Evolutionary conservation across 37 sponge, comb jelly and placozoan genomes (phyloP).

Genomic region (Eunapius fragilis): DNA sequence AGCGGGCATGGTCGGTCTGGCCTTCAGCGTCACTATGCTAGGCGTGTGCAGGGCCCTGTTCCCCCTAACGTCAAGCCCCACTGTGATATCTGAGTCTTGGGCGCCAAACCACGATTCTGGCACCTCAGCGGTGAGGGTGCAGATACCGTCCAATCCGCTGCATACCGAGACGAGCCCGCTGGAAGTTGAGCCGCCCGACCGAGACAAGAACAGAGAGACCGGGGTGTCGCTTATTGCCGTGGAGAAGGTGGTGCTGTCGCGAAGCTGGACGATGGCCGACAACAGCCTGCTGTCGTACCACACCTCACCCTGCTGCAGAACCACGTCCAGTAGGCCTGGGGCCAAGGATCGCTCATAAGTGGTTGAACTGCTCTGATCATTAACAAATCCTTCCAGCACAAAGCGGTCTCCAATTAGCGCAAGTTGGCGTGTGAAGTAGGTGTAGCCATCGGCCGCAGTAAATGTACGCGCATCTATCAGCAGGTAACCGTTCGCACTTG

Average conservation of each 20-base stretch:
- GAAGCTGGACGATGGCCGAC: slow-evolving; percentile 24
- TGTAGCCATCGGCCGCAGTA: not conserved
- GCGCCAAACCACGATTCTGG: slow-evolving; percentile 64
- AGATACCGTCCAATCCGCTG: slow-evolving; percentile 29
- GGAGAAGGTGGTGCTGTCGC: slow-evolving; percentile 15
- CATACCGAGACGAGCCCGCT: not conserved
- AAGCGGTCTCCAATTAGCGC: not conserved
- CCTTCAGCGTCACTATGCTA: slow-evolving; percentile 17
- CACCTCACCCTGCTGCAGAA: slow-evolving; percentile 13
- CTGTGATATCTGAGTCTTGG: slow-evolving; percentile 16
- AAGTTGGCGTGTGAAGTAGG: not conserved
- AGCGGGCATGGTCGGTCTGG: not conserved
- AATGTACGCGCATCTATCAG: not conserved
- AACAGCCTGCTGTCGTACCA: slow-evolving; percentile 32
- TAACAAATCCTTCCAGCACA: slow-evolving; percentile 9
- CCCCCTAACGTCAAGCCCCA: not conserved
- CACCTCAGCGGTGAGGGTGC: slow-evolving; percentile 7
- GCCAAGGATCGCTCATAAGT: slow-evolving; percentile 3
- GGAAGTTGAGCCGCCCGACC: not conserved
- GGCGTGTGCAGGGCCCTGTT: not conserved
- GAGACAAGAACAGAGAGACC: slow-evolving; percentile 5
- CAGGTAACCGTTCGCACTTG: slow-evolving; percentile 18
- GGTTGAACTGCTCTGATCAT: not conserved
- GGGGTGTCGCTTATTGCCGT: not conserved
- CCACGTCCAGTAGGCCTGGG: not conserved